These are phyloP conservation scores for Cephus runcator DNA, from an alignment of 2,888 invertebrate genomes.

Conservation along the genomic window DNA sequence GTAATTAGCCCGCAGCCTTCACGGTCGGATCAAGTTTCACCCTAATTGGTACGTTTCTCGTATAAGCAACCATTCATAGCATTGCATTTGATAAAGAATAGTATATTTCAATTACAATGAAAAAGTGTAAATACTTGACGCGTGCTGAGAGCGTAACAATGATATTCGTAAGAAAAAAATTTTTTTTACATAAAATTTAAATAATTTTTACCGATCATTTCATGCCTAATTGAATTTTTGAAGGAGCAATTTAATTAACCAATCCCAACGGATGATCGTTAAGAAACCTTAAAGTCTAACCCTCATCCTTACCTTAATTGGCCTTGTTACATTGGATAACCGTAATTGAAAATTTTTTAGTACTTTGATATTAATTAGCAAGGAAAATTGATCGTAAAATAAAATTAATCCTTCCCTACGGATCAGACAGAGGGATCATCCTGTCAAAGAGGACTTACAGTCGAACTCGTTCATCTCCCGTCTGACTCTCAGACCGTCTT, in stretches of 20 bases:
- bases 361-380: background rate
- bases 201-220: background rate
- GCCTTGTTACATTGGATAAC: background rate
- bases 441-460: background rate
- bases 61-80: background rate
- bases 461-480: background rate
- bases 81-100: background rate
- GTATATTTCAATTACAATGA: background rate
- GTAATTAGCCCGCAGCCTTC: conserved; percentile 30
- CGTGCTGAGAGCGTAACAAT: background rate
- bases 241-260: background rate
- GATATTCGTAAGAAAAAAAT: background rate
- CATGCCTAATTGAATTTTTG: background rate
- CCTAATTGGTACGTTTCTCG: background rate
- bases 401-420: background rate
- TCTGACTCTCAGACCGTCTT: background rate
- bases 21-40: conserved; percentile 25
- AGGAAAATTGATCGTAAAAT: background rate
- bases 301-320: background rate
- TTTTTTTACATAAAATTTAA: background rate
- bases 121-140: background rate
- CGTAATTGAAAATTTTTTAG: background rate
- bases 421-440: background rate
- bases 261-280: background rate
- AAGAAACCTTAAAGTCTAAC: background rate